Evolutionary conservation across 92 coral and sea anemone genomes (phyloP).

Genomic region (Heliopora coerulea): DNA sequence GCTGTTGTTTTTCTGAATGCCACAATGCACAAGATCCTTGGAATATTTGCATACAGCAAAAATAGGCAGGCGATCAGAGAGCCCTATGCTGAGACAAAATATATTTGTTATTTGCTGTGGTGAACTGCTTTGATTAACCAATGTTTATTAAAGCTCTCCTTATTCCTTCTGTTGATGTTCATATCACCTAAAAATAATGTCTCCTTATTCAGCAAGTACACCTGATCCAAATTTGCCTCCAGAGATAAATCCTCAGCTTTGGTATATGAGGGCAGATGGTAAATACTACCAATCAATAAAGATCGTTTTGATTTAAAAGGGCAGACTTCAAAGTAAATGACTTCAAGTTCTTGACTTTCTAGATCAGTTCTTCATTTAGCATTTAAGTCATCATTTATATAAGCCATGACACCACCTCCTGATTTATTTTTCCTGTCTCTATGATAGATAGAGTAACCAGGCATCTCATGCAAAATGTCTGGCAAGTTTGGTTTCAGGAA

Average conservation of each 20-base stretch:
- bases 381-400: no score
- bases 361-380: no score
- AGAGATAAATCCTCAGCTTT: no score
- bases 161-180: no score
- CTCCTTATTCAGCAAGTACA: no score
- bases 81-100: background rate
- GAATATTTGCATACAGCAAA: background rate
- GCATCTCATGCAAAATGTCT: conserved; percentile 5
- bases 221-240: no score
- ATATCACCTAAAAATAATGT: no score
- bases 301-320: conserved; percentile 41
- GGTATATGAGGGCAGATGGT: conserved; percentile 38
- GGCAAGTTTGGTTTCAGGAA: no score
- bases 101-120: background rate
- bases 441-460: conserved; percentile 53
- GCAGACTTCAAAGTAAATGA: no score
- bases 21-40: background rate
- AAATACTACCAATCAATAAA: conserved; percentile 38
- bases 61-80: background rate
- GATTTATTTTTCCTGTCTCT: conserved; percentile 36
- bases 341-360: no score
- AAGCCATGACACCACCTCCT: conserved; percentile 50
- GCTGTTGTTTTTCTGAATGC: background rate
- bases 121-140: background rate
- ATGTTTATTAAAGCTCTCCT: background rate